Evolutionary conservation across 2,113 vertebrate genomes (phyloP), one percentile per base, ranked within the genome.

Genomic region (Sturnira hondurensis): DNA sequence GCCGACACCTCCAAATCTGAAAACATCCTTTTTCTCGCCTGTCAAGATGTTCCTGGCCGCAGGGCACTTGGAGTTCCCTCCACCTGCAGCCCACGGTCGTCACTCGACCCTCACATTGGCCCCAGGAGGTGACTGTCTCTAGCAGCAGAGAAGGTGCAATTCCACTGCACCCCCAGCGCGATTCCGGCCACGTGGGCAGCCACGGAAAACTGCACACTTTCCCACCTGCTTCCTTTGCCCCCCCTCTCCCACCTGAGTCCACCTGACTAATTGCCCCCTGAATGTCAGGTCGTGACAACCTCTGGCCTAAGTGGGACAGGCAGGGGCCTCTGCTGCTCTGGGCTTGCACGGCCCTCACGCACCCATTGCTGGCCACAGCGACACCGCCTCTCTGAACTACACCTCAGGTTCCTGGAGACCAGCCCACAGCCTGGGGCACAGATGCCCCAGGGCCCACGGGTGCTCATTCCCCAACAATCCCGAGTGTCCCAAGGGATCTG

Each of bases 371-470:
- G 61, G 28, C 15, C 26, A 7, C 41, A 16, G 50, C n/a, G 24
- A 20, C 4, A 24, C 45, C 15, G 6, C 2, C 0, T 19, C 22
- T 26, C 38, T 63, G 73, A 50, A 9, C 3, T 13, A 14, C 7
- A 9, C 38, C n/a, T 71, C 3, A 16, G 22, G n/a, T 31, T 67
- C 70, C 38, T 33, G 41, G 7, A 73, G 71, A 16, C 45, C 7
- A 84, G 73, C 5, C n/a, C 28, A 45, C 33, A 61, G 68, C 12
- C 15, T 50, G 24, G 16, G 1, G 13, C 31, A 41, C 11, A 36
- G 15, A 26, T 0, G 0, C 47, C 16, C 33, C 52, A 24, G 43
- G 47, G 38, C 41, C 28, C 56, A 61, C 0, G 0, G 10, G 31
- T 19, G 20, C 28, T 56, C 26, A 14, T 41, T 36, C 13, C 38